phyloP scores from a whole-genome alignment of 2,888 invertebrate genomes.

The Cosmia pyralina region DNA sequence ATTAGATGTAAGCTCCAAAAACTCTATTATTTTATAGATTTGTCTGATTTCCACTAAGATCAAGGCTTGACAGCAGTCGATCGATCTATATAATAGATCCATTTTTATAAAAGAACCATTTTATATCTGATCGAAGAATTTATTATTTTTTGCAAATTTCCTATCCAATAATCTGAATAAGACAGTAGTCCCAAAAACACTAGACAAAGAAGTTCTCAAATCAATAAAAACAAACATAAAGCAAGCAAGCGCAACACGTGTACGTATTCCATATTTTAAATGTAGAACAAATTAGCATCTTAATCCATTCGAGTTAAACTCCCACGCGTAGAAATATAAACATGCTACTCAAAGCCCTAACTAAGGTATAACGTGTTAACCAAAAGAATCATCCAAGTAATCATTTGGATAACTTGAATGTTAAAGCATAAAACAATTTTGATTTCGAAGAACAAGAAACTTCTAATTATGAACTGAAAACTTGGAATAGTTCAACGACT shows the following conservation, averaged over 20 bases:
- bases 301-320: conserved; percentile 2
- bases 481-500: conserved; percentile 43
- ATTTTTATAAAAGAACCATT: too few relatives aligned
- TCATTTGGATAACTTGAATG: background rate
- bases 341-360: conserved; percentile 5
- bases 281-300: conserved; percentile 16
- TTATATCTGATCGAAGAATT: too few relatives aligned
- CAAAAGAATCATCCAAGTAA: background rate
- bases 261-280: conserved; percentile 20
- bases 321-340: conserved; percentile 37
- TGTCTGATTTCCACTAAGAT: background rate
- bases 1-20: background rate
- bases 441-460: background rate
- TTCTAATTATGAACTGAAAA: conserved; percentile 6
- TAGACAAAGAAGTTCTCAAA: background rate
- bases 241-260: conserved; percentile 9
- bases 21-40: background rate
- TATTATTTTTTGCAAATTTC: background rate
- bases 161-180: background rate
- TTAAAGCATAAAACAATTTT: background rate
- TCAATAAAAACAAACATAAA: background rate
- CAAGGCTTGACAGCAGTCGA: background rate
- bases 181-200: background rate
- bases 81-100: too few relatives aligned
- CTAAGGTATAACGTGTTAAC: background rate